Evolutionary conservation across 2,113 vertebrate species (phyloP), one percentile per base, ranked within the genome.

Genomic region (Odocoileus hemionus): DNA sequence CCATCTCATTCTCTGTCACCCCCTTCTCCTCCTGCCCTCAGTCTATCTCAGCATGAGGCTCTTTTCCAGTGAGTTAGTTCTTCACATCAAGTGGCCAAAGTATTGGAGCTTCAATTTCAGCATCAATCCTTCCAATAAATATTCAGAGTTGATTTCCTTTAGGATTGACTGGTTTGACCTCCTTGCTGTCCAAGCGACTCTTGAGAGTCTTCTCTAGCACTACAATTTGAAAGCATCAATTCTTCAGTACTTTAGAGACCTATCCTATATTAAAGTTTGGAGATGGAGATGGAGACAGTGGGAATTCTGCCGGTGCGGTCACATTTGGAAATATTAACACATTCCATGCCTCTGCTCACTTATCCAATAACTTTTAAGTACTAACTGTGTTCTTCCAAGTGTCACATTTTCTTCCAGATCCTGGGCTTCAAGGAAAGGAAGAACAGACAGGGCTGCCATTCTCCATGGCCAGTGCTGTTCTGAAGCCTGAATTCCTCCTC

Each of bases 381-480:
- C 15, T 23, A 8, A 5, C 3, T 39, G 8, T 43, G 15, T 9
- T 45, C 11, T 13, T 3, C 33, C 12, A 7, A 4, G 60, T 7
- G 2, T 13, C 25, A 21, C 26, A 25, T 23, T 60, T 67, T 52
- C 3, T 11, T 33, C 55, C 76, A 36, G 33, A 33, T n/a, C 19
- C 16, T 4, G 1, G 25, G 16, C 33, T 78, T 4, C 8, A 3
- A 60, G 1, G 0, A 45, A 4, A 15, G 30, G 15, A 70, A 60
- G 15, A 19, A 6, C 5, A 70, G n/a, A 1, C 1, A 19, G 33
- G 7, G 3, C 0, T 10, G 23, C 21, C 10, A 0, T 15, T 55
- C 3, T 7, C 52, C 33, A 11, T 2, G 3, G 7, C 7, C 30
- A 21, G 5, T 10, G 7, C 1, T 5, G 8, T 39, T 55, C 33